phyloP scores from a whole-genome alignment of 1,140 invertebrate genomes.

The Leptinotarsa defecta region DNA sequence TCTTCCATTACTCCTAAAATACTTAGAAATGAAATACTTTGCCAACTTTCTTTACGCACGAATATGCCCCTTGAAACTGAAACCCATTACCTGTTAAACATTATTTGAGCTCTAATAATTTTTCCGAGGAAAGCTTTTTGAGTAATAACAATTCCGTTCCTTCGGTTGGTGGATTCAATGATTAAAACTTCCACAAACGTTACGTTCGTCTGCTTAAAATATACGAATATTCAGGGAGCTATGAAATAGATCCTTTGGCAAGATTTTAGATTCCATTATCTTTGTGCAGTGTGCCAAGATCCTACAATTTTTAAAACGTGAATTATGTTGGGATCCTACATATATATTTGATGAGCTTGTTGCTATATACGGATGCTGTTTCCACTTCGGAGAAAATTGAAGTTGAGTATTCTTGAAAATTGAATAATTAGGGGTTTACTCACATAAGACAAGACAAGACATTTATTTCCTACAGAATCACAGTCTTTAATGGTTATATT shows the following conservation, averaged over 20 bases:
- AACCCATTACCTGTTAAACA: constrained; percentile 2
- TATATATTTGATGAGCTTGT: constrained; percentile 35
- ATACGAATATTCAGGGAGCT: constrained; percentile 17
- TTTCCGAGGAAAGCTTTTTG: constrained; percentile 13
- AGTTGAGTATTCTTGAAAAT: too few species aligned
- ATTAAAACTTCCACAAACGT: constrained; percentile 18
- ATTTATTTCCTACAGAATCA: too few species aligned
- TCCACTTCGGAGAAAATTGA: neutral
- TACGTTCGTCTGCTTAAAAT: constrained; percentile 14
- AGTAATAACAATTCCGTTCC: constrained; percentile 19
- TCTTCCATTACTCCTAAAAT: too few species aligned
- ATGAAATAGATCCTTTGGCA: constrained; percentile 37
- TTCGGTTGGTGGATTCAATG: constrained; percentile 18
- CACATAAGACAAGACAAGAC: too few species aligned
- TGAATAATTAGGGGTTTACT: too few species aligned
- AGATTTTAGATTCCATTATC: constrained; percentile 43
- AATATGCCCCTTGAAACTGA: neutral
- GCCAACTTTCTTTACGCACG: too few species aligned
- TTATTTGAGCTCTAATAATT: constrained; percentile 1
- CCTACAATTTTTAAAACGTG: constrained; percentile 33
- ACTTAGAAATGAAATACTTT: too few species aligned
- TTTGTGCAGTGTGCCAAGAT: constrained; percentile 35
- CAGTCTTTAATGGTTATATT: too few species aligned
- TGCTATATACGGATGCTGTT: constrained; percentile 23
- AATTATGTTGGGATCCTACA: constrained; percentile 27